Percentiles rank a stretch among this genome's conserved stretches.
Conservation (phyloP, 2,888 invertebrate species). For the Melinaea menophilus region DNA sequence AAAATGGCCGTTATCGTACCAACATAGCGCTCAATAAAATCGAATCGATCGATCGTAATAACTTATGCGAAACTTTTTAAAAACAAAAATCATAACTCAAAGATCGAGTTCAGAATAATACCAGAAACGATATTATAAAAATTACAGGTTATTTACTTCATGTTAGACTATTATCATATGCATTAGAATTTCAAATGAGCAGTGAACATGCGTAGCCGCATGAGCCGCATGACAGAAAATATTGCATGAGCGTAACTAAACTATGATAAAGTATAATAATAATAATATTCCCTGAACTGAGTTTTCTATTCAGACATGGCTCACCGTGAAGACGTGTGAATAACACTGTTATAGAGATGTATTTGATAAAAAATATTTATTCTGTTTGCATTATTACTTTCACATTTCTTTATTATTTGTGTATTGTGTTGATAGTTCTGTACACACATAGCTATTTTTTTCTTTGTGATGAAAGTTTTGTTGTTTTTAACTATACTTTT, state of each 20-base stretch:
- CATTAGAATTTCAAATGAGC: constrained; percentile 55
- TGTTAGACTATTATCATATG: constrained; percentile 32
- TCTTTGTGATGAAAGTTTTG: too few species aligned
- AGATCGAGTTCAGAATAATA: too few species aligned
- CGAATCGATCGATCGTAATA: too few species aligned
- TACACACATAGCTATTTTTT: too few species aligned
- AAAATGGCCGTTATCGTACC: too few species aligned
- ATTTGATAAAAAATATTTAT: constrained; percentile 19
- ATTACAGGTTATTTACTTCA: constrained; percentile 24
- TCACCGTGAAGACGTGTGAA: constrained; percentile 30
- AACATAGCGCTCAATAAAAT: too few species aligned
- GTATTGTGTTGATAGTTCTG: too few species aligned
- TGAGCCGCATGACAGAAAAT: constrained; percentile 39
- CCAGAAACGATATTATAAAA: constrained; percentile 4
- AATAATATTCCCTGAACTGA: constrained; percentile 43
- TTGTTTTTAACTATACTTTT: too few species aligned
- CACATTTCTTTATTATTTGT: constrained; percentile 16
- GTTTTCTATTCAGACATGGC: constrained; percentile 36
- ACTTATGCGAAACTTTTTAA: too few species aligned
- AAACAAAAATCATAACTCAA: too few species aligned
- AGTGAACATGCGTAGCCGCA: constrained; percentile 41
- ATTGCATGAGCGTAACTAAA: constrained; percentile 51
- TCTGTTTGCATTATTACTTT: constrained; percentile 23
- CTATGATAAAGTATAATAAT: constrained; percentile 55
- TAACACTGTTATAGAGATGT: constrained; percentile 30